Evolutionary conservation across 2,113 vertebrate genomes (phyloP), one percentile per base, ranked within the genome.

Genomic region (Perca flavescens): DNA sequence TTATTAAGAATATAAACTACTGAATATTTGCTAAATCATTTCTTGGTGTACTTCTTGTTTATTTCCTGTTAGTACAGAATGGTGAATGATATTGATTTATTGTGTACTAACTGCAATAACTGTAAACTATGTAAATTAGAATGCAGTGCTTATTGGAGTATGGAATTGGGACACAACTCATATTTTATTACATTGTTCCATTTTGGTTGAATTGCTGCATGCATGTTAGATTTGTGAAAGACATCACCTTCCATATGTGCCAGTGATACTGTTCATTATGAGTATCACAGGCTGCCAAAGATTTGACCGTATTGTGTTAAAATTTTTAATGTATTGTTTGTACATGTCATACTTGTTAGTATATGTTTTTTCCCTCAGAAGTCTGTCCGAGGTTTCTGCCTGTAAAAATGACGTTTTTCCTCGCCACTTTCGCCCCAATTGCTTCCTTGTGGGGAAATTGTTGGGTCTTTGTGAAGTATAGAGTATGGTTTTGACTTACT

Each of bases 221-320:
- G 79, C 78, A 68, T 79, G 77, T 84, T 36, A 21, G 19, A 49
- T 19, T 0, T 67, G 8, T 83, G 28, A 28, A 58, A 61, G 17
- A 22, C 60, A 9, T 62, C 60, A 21, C 62, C 17, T 49, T 47
- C 10, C 14, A 0, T 70, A 14, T 78, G 68, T 70, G 62, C 15
- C 47, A 11, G 54, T 79, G 69, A 65, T 52, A 2, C 22, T 25
- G 60, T 28, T 34, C 10, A 43, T 43, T 43, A 43, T 12, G 13
- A 69, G n/a, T 11, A 65, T 80, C 61, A 62, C 53, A 17, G 22
- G 21, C 16, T 46, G 69, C 14, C 34, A 21, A 22, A 66, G 6
- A 17, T 8, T 22, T 6, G 36, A 53, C 49, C 19, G 21, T 21
- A 12, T 47, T 40, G 21, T 67, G 62, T 31, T 67, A 9, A n/a